These are phyloP conservation scores for Microplitis manilae DNA, from an alignment of 2,888 invertebrate species.

Conservation along the genomic window DNA sequence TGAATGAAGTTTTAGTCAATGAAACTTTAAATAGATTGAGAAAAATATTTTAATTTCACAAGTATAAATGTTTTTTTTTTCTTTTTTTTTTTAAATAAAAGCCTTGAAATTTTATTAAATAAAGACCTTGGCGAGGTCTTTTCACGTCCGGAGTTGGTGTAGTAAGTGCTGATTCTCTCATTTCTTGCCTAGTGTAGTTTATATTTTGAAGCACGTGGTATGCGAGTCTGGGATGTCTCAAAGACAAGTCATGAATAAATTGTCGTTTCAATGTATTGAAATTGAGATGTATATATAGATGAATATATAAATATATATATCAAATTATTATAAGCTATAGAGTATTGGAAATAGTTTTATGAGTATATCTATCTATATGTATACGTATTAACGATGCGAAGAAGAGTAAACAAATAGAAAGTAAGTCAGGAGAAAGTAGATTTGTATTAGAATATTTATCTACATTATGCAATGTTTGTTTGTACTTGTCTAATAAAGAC, in stretches of 20 bases:
- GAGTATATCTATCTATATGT: no score
- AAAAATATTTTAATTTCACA: no score
- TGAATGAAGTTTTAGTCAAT: no score
- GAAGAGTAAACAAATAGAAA: background rate
- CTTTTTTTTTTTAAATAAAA: background rate
- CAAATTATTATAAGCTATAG: background rate
- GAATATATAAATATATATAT: background rate
- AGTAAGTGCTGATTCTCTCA: background rate
- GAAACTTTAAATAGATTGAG: no score
- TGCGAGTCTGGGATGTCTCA: conserved; percentile 5
- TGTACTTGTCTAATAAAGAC: background rate
- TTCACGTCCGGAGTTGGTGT: background rate
- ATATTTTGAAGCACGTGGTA: conserved; percentile 25
- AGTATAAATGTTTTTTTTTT: background rate
- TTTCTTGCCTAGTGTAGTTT: conserved; percentile 9
- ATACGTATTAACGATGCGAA: background rate
- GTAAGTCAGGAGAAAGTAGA: background rate
- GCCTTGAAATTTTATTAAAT: background rate
- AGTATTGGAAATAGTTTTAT: no score
- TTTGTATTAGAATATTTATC: background rate
- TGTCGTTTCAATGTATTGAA: background rate
- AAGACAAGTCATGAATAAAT: conserved; percentile 13
- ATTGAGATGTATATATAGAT: background rate
- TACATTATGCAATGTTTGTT: background rate
- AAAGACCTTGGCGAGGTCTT: conserved; percentile 16